Base-by-base conservation (phyloP, 2,888 invertebrate species). In the Siphlonurus alternatus region DNA sequence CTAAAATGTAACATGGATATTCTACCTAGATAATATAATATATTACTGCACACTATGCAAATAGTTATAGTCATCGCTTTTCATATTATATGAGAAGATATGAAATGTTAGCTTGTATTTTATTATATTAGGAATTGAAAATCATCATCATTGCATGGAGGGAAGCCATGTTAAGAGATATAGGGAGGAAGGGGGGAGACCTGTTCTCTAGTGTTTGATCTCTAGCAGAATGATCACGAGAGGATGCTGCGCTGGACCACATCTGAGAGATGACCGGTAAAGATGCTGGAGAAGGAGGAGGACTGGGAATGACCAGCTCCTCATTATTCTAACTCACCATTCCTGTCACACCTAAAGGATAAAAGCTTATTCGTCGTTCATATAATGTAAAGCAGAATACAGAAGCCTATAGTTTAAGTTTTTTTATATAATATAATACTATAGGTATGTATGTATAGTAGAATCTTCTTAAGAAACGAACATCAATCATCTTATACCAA, bases 401-500 rank as follows among this genome's bases (percentile, higher is more conserved):
- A n/a, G n/a, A n/a, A n/a, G n/a, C n/a, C n/a, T n/a, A n/a, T n/a
- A n/a, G n/a, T n/a, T n/a, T n/a, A n/a, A n/a, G n/a, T n/a, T n/a
- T n/a, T n/a, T n/a, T n/a, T n/a, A n/a, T n/a, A n/a, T n/a, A n/a
- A n/a, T n/a, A n/a, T n/a, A n/a, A n/a, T n/a, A n/a, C n/a, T n/a
- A n/a, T n/a, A n/a, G n/a, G n/a, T n/a, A n/a, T n/a, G n/a, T n/a
- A n/a, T n/a, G n/a, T n/a, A n/a, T n/a, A n/a, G n/a, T n/a, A n/a
- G n/a, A 38, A 38, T 38, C 38, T 38, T 5, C 7, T 10, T 5
- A 56, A 18, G n/a, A 10, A 56, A 20, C 56, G 56, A n/a, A 22
- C 56, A 56, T 56, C 56, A 56, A 56, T 56, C 56, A 56, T 56
- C 22, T 56, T 56, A 56, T 20, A 56, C 56, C n/a, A 56, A 56